Evolutionary conservation across 2,113 vertebrate genomes (phyloP).

Genomic region (Saccopteryx bilineata): DNA sequence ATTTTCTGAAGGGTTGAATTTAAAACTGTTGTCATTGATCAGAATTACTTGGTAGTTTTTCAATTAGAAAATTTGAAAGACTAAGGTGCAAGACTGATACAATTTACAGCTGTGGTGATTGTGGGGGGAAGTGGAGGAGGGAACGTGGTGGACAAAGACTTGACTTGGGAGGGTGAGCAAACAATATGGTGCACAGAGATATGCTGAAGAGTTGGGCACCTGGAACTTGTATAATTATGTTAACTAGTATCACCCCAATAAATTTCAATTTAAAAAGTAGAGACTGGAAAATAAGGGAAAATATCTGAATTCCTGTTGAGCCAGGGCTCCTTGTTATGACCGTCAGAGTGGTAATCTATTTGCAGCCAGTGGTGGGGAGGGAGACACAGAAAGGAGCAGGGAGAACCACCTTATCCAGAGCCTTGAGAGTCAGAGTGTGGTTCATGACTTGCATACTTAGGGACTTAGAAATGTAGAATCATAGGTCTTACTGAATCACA

Average conservation of each 20-base stretch:
- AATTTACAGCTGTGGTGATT: neutral
- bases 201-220: no score
- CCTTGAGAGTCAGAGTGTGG: neutral
- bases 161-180: no score
- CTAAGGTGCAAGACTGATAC: neutral
- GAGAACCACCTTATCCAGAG: neutral
- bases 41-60: constrained; percentile 21
- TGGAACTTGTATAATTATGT: no score
- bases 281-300: neutral
- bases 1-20: neutral
- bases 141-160: no score
- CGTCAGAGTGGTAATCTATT: no score
- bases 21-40: constrained; percentile 29
- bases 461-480: neutral
- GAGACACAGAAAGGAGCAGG: neutral
- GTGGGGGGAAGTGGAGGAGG: no score
- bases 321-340: neutral
- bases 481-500: neutral
- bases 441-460: no score
- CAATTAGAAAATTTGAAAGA: neutral
- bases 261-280: no score
- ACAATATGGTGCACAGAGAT: no score
- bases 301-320: neutral
- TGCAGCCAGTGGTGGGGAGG: no score
- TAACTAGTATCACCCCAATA: no score